Evolutionary conservation across 2,113 vertebrate genomes (phyloP).

Genomic region (Chamaea fasciata): DNA sequence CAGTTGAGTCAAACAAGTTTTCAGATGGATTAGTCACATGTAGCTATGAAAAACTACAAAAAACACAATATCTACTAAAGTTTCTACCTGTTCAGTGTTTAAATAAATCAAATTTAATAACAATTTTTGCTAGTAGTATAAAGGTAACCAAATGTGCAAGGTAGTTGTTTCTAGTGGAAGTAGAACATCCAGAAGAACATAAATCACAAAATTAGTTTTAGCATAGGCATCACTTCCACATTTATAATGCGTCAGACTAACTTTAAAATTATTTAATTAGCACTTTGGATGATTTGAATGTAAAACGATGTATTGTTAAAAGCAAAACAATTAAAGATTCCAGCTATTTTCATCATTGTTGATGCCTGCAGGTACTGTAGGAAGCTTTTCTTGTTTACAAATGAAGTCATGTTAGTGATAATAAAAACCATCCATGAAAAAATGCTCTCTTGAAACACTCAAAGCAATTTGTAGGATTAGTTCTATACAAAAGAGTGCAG

Average conservation of each 20-base stretch:
- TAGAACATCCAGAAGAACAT: background rate
- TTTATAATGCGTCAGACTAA: background rate
- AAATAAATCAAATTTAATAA: background rate
- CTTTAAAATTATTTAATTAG: background rate
- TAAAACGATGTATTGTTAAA: background rate
- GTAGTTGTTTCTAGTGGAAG: background rate
- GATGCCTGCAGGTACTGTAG: background rate
- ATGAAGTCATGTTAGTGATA: background rate
- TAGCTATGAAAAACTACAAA: background rate
- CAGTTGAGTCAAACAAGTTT: background rate
- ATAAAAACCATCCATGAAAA: background rate
- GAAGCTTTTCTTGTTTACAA: background rate
- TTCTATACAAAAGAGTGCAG: background rate
- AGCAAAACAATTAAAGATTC: background rate
- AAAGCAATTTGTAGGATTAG: background rate
- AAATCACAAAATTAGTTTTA: background rate
- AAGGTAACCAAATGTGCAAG: background rate
- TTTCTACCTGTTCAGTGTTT: background rate
- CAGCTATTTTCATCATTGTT: background rate
- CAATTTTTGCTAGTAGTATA: background rate
- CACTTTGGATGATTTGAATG: background rate
- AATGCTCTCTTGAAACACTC: constrained; percentile 3
- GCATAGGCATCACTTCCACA: background rate
- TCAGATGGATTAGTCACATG: background rate
- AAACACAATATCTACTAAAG: background rate